A percentile compares a stretch with the other conserved stretches of the same genome.
Evolutionary conservation across 2,113 vertebrate genomes (phyloP).

Genomic region (Lates calcarifer): DNA sequence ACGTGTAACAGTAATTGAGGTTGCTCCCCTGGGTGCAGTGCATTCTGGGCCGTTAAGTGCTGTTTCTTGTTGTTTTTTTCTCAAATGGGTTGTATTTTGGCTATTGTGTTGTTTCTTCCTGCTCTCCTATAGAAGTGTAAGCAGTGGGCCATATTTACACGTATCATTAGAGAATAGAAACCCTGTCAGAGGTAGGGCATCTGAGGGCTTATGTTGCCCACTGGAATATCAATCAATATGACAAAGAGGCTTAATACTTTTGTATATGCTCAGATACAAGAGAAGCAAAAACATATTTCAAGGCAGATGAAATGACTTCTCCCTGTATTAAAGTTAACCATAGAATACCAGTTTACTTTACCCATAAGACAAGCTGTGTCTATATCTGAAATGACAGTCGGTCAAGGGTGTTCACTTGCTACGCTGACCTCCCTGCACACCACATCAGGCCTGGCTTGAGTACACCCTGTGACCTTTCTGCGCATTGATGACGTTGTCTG

Average conservation of each 20-base stretch:
- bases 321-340: background rate
- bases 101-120: constrained; percentile 82
- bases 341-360: background rate
- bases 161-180: constrained; percentile 81
- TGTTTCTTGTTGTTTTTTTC: constrained; percentile 85
- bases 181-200: constrained; percentile 60
- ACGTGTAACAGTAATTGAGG: constrained; percentile 88
- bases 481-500: constrained; percentile 76
- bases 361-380: constrained; percentile 8
- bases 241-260: constrained; percentile 75
- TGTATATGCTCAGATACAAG: constrained; percentile 52
- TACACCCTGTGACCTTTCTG: constrained; percentile 75
- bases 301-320: constrained; percentile 4
- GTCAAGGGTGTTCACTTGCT: constrained; percentile 65
- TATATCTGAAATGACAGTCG: constrained; percentile 45
- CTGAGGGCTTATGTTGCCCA: constrained; percentile 58
- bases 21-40: constrained; percentile 87
- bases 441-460: constrained; percentile 70
- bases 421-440: constrained; percentile 68
- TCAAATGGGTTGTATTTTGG: constrained; percentile 84
- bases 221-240: constrained; percentile 78
- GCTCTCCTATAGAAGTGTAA: constrained; percentile 72
- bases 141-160: constrained; percentile 77
- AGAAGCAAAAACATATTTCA: constrained; percentile 43
- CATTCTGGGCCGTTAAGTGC: constrained; percentile 91